Evolutionary conservation across 2,113 vertebrate genomes (phyloP), one percentile per base, ranked within the genome.

Genomic region (Elephas maximus): DNA sequence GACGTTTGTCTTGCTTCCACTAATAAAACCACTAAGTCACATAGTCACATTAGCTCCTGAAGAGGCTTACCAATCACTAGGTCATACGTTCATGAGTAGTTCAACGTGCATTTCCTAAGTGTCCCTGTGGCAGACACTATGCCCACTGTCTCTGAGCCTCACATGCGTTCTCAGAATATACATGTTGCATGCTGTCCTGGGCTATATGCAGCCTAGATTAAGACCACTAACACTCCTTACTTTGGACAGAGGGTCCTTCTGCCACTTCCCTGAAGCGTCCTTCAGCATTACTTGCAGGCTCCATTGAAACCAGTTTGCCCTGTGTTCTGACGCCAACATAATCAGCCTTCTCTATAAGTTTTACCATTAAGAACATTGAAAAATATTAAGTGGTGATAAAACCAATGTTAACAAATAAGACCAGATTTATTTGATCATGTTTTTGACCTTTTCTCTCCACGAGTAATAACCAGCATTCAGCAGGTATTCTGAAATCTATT

Each of bases 1-100:
- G 91, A 89, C 33, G 48, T 44, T 85, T 95, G 97, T 94, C 96
- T 95, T 81, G 51, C 81, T 96, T 90, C 96, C 96, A 90, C 93
- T 73, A 92, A 85, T 96, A 95, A 94, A 93, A 83, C 41, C 65
- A 60, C 67, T 21, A 6, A 10, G 65, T 93, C 90, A 44, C 8
- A 71, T 44, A 8, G 57, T 93, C 90, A 51, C 6, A 76, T 51
- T 17, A 63, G 92, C 33, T 73, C 78, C 65, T 71, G 11, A 91
- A 62, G 65, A 88, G 81, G 78, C 18, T 53, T 45, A 48, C 8
- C 65, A 77, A 28, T 6, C 0, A 4, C 83, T 44, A 88, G 78
- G 89, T 18, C 48, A 65, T 1, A 1, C 7, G 0, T 15, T 51
- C 73, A 28, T 86, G 6, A 5, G 41, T 0, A 21, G 67, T 48